Percentiles rank a stretch among this genome's conserved stretches.
phyloP scores from a whole-genome alignment of 2,113 vertebrate species.

The Turdus rufiventris region DNA sequence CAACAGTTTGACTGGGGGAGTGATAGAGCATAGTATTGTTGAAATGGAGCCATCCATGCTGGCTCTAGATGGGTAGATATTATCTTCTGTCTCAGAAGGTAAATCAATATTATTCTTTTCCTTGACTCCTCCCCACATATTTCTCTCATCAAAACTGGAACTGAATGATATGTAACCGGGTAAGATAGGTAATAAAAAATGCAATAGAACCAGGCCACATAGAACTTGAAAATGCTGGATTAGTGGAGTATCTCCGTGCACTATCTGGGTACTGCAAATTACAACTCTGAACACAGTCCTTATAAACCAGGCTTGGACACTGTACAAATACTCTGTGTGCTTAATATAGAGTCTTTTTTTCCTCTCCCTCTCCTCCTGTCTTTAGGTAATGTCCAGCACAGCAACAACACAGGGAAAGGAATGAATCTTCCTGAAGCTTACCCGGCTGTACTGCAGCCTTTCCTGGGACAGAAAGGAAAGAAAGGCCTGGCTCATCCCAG shows the following conservation, averaged over 20 bases:
- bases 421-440: constrained; percentile 63
- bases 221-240: background rate
- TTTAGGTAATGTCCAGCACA: constrained; percentile 76
- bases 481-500: constrained; percentile 72
- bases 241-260: background rate
- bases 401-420: constrained; percentile 37
- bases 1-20: background rate
- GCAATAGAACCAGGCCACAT: background rate
- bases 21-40: background rate
- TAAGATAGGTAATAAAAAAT: constrained; percentile 16
- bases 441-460: constrained; percentile 63
- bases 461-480: constrained; percentile 70
- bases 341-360: background rate
- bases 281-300: background rate
- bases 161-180: constrained; percentile 27
- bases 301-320: background rate
- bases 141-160: constrained; percentile 9
- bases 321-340: background rate
- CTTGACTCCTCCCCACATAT: background rate
- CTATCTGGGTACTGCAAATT: background rate
- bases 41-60: background rate
- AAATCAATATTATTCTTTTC: background rate
- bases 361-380: background rate
- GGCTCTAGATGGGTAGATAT: background rate
- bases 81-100: background rate